A percentile compares a stretch with the other conserved stretches of the same genome.
These are phyloP conservation scores for Tupiocoris notatus DNA, from an alignment of 2,888 invertebrate genomes.

Conservation along the genomic window DNA sequence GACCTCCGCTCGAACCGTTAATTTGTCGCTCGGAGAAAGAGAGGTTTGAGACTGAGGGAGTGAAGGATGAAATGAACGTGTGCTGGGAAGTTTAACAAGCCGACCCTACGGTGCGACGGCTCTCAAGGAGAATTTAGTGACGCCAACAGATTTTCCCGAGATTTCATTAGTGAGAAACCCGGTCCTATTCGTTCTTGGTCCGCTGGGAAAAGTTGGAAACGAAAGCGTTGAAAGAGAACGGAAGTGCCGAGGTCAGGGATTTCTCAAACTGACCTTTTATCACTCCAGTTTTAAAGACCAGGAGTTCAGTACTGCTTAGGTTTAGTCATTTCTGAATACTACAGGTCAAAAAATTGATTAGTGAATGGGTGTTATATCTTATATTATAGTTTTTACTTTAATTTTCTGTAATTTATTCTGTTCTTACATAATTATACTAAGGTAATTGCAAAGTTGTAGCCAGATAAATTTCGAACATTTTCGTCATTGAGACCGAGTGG, in stretches of 20 bases:
- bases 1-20: not conserved
- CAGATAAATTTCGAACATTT: too few species aligned
- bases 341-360: too few species aligned
- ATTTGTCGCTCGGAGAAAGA: not conserved
- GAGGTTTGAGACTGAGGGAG: not conserved
- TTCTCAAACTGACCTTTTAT: too few species aligned
- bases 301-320: too few species aligned
- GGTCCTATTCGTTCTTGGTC: not conserved
- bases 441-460: too few species aligned
- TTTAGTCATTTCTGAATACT: too few species aligned
- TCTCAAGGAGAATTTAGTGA: constrained; percentile 11
- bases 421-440: too few species aligned
- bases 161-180: constrained; percentile 18
- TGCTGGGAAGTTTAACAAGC: not conserved
- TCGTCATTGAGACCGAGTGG: too few species aligned
- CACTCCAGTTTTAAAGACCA: too few species aligned
- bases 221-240: not conserved
- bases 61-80: not conserved
- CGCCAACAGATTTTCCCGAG: constrained; percentile 18
- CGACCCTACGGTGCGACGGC: not conserved
- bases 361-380: too few species aligned
- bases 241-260: not conserved
- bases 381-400: too few species aligned
- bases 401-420: too few species aligned
- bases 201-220: not conserved